These are phyloP conservation scores for Lycaon pictus DNA, from an alignment of 2,113 vertebrate genomes.

Conservation along the genomic window DNA sequence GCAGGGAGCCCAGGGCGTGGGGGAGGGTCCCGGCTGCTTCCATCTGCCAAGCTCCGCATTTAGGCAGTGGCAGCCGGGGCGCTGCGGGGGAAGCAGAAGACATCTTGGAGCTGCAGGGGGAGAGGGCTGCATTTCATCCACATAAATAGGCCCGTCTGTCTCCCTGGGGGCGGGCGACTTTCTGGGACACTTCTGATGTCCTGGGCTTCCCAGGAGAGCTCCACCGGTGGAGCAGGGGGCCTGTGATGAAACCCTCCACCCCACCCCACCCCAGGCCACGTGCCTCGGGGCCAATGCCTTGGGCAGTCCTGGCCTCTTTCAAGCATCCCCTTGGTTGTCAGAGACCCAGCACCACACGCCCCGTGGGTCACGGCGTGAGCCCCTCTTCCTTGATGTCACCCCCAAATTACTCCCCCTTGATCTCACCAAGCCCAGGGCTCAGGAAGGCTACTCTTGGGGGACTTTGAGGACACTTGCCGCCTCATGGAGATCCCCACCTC, in stretches of 20 bases:
- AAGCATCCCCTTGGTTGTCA: too few species aligned
- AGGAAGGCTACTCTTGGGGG: background rate
- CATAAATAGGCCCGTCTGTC: constrained; percentile 78
- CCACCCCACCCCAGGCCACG: too few species aligned
- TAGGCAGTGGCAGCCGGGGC: constrained; percentile 17
- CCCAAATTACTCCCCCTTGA: background rate
- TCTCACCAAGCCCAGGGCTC: too few species aligned
- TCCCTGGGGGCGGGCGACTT: constrained; percentile 46
- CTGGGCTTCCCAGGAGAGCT: background rate
- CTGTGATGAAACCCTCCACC: too few species aligned
- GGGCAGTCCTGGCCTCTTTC: too few species aligned
- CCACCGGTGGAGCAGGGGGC: background rate
- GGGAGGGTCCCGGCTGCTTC: constrained; percentile 49
- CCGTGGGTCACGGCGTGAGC: background rate
- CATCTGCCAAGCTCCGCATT: constrained; percentile 76
- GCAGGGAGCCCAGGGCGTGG: background rate
- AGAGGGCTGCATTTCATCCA: constrained; percentile 54
- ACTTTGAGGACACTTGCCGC: background rate
- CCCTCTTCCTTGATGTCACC: background rate
- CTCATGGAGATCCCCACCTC: background rate
- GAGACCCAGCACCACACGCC: background rate
- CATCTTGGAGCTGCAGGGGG: constrained; percentile 52
- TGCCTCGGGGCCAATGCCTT: fast-evolving
- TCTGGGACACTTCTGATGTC: constrained; percentile 67
- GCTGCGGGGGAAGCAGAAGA: constrained; percentile 67